phyloP scores from a whole-genome alignment of 2,797 vertebrate species.

The Notamacropus eugenii region DNA sequence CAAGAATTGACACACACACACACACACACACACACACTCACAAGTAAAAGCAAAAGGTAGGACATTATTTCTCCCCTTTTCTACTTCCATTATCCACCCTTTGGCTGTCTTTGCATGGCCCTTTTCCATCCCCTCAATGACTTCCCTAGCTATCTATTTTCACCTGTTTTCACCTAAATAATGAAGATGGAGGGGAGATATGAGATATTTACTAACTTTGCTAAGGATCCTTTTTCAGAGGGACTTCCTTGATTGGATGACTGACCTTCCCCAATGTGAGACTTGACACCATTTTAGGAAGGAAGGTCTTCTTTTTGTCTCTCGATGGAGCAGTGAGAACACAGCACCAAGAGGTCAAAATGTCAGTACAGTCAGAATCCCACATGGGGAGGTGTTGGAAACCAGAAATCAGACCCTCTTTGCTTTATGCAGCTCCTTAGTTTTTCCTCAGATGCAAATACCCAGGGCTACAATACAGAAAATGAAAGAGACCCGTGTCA shows the following conservation, averaged over 20 bases:
- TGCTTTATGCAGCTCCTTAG: not conserved
- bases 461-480: not conserved
- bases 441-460: accelerated
- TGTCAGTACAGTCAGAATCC: not conserved
- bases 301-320: not conserved
- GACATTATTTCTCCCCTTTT: not conserved
- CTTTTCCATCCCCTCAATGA: not conserved
- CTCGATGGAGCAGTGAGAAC: accelerated
- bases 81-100: not conserved
- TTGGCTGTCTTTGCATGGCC: not conserved
- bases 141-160: not conserved
- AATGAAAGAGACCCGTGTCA: not conserved
- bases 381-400: not conserved
- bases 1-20: not conserved
- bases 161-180: not conserved
- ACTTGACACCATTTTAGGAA: not conserved
- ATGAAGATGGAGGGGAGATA: not conserved
- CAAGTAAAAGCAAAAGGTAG: not conserved
- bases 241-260: not conserved
- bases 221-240: not conserved
- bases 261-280: not conserved
- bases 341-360: not conserved
- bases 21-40: not conserved
- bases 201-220: too few species aligned
- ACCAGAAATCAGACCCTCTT: not conserved